Conservation (phyloP, 2,113 vertebrate species). For the Centropristis striata region DNA sequence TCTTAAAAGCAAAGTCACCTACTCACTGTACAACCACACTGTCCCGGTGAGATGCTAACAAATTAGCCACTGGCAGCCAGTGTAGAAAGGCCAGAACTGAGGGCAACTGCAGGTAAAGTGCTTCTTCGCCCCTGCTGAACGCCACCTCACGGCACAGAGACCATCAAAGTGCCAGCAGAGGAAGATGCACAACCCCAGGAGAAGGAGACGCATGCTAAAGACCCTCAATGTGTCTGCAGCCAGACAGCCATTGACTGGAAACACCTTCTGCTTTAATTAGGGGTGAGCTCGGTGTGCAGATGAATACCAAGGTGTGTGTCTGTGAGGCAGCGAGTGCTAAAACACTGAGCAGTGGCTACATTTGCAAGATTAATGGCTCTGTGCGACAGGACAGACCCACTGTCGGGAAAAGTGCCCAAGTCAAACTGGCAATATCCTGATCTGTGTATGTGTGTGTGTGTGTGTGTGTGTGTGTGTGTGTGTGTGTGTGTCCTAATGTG, state of each 20-base stretch:
- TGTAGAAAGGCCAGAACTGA: slow-evolving; percentile 29
- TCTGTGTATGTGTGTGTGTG: slow-evolving; percentile 10
- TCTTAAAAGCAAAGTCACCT: too few relatives aligned
- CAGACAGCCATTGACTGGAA: slow-evolving; percentile 35
- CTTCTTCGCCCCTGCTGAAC: background rate
- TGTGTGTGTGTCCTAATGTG: background rate
- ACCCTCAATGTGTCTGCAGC: slow-evolving; percentile 45
- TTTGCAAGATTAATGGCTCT: slow-evolving; percentile 61
- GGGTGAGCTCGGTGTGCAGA: background rate
- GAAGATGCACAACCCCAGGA: slow-evolving; percentile 71
- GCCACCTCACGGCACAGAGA: background rate
- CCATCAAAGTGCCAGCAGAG: slow-evolving; percentile 75
- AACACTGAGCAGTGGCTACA: slow-evolving; percentile 15
- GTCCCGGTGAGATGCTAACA: too few relatives aligned
- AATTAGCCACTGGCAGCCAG: background rate
- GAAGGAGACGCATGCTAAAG: slow-evolving; percentile 65
- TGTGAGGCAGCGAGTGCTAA: slow-evolving; percentile 1
- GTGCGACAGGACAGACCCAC: slow-evolving; percentile 27
- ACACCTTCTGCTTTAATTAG: slow-evolving; percentile 74
- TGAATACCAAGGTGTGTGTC: background rate
- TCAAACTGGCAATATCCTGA: slow-evolving; percentile 70
- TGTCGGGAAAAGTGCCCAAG: slow-evolving; percentile 32
- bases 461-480: background rate
- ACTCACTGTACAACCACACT: too few relatives aligned
- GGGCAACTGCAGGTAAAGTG: slow-evolving; percentile 14